Conservation (phyloP, 2,797 vertebrate species). For the Gymnocypris eckloni region DNA sequence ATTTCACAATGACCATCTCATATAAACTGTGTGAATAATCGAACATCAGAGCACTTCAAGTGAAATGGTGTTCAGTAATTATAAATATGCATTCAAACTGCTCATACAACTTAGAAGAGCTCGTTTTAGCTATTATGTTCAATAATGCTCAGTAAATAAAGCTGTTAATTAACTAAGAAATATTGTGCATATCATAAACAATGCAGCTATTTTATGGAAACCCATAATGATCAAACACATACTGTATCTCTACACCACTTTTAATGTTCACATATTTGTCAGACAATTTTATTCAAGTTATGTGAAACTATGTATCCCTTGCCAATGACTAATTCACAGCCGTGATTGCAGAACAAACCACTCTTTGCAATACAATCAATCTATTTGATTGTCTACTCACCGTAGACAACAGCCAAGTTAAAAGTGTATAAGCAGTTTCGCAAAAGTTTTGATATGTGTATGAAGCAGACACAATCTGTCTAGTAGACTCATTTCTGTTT, state of each 20-base stretch:
- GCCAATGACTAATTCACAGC: neutral
- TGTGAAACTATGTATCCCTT: neutral
- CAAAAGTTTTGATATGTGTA: neutral
- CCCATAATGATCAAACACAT: neutral
- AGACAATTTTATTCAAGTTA: neutral
- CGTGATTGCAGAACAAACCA: neutral
- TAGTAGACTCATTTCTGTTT: neutral
- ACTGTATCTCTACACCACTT: neutral
- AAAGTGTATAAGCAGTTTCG: neutral
- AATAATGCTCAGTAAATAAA: neutral
- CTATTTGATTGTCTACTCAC: neutral
- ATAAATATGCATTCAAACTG: neutral
- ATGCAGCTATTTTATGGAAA: neutral
- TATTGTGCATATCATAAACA: neutral
- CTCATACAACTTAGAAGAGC: neutral
- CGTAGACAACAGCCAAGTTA: neutral
- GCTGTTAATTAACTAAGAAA: neutral
- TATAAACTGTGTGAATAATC: neutral
- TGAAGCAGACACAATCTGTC: neutral
- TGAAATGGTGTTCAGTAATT: neutral
- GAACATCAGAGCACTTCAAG: neutral
- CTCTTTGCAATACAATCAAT: neutral
- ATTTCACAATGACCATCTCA: neutral
- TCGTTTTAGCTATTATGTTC: neutral
- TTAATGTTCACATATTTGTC: neutral